phyloP scores from a whole-genome alignment of 1,140 invertebrate genomes.

The Pogonus chalceus region DNA sequence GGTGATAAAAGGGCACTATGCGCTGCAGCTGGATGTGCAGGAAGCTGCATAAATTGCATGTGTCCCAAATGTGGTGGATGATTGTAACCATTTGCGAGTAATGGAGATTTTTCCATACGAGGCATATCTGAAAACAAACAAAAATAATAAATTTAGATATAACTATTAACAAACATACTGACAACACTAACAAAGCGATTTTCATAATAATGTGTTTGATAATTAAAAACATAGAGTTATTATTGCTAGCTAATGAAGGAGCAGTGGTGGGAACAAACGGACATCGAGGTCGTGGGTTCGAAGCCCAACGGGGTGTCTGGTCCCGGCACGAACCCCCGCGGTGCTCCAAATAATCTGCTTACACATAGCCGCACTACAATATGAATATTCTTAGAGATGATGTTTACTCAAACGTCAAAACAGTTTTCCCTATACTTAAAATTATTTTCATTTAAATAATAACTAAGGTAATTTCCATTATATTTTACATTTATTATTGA shows the following conservation, averaged over 20 bases:
- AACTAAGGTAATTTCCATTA: too few species aligned
- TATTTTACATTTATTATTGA: too few species aligned
- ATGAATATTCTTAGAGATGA: too few species aligned
- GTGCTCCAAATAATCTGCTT: background rate
- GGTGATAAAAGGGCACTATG: conserved; percentile 74
- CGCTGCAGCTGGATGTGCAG: conserved; percentile 46
- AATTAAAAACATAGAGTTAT: conserved; percentile 7
- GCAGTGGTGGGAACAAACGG: background rate
- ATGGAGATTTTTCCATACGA: conserved; percentile 80
- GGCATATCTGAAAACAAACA: conserved; percentile 59
- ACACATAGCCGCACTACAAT: background rate
- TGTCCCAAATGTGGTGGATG: conserved; percentile 83
- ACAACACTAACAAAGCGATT: background rate
- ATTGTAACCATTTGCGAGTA: conserved; percentile 89
- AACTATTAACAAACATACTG: background rate
- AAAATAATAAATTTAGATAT: background rate
- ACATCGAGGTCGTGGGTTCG: background rate
- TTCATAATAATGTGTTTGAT: conserved; percentile 1
- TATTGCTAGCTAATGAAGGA: conserved; percentile 1
- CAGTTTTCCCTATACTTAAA: too few species aligned
- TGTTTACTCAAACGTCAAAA: too few species aligned
- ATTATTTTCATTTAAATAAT: too few species aligned
- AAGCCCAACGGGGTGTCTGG: background rate
- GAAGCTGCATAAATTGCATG: conserved; percentile 79
- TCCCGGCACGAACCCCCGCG: background rate